Conservation (phyloP, 1,140 invertebrate species). For the Uloborus diversus region DNA sequence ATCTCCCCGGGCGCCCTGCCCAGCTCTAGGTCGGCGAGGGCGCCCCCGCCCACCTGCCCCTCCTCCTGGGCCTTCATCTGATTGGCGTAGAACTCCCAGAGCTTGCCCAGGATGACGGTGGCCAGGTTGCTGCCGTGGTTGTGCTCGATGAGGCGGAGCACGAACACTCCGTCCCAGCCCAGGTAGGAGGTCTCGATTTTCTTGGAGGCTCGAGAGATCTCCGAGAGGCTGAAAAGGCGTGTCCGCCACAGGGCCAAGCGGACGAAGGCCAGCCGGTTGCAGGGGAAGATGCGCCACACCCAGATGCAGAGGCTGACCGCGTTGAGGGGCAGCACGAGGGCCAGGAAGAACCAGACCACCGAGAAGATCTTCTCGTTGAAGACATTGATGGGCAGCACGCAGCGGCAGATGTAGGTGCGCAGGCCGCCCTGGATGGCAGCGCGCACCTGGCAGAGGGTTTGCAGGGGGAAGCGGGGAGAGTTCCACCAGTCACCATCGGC, state of each 20-base stretch:
- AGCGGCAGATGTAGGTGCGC: slow-evolving; percentile 67
- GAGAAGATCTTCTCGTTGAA: slow-evolving; percentile 71
- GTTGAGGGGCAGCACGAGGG: slow-evolving; percentile 64
- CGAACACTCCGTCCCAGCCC: slow-evolving; percentile 66
- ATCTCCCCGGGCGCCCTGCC: slow-evolving; percentile 36
- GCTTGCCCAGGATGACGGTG: slow-evolving; percentile 61
- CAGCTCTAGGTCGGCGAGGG: slow-evolving; percentile 52
- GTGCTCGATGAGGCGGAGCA: slow-evolving; percentile 65
- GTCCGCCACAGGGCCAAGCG: slow-evolving; percentile 65
- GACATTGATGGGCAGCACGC: slow-evolving; percentile 70
- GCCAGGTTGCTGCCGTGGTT: slow-evolving; percentile 66
- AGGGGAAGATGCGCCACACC: slow-evolving; percentile 65
- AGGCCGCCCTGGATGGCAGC: slow-evolving; percentile 65
- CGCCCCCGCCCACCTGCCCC: slow-evolving; percentile 59
- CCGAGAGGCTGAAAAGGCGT: slow-evolving; percentile 62
- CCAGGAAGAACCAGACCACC: slow-evolving; percentile 67
- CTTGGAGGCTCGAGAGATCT: slow-evolving; percentile 62
- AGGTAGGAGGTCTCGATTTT: slow-evolving; percentile 65
- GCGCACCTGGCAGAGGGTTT: slow-evolving; percentile 65
- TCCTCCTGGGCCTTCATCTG: slow-evolving; percentile 63
- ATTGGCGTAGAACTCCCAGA: slow-evolving; percentile 62
- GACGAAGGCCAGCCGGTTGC: slow-evolving; percentile 64
- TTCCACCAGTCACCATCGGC: slow-evolving; percentile 65
- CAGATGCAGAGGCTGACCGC: slow-evolving; percentile 63
- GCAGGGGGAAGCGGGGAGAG: slow-evolving; percentile 65